Evolutionary conservation across 2,888 invertebrate species (phyloP).

Genomic region (Drosophila gaucha): DNA sequence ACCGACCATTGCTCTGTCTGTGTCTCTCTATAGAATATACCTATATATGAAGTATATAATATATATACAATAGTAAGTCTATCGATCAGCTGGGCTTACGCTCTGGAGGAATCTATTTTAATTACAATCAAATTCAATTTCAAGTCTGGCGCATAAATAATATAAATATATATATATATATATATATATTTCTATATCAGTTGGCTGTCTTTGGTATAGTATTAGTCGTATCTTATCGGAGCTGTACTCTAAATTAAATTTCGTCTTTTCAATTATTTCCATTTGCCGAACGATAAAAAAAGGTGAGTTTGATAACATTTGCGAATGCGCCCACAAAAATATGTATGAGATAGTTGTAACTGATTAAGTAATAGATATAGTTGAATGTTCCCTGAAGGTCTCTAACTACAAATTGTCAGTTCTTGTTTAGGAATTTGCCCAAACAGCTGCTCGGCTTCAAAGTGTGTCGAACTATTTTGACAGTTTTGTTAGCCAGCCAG

Average conservation of each 20-base stretch:
- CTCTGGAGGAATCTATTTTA: no score
- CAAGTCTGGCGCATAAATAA: no score
- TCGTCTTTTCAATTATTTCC: conserved; percentile 44
- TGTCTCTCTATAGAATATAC: no score
- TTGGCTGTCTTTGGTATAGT: conserved; percentile 5
- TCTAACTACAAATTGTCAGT: neutral
- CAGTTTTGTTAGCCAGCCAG: conserved; percentile 20
- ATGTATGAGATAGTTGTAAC: conserved; percentile 15
- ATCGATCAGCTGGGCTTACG: no score
- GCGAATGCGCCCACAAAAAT: conserved; percentile 14
- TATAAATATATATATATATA: neutral
- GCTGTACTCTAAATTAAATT: conserved; percentile 62
- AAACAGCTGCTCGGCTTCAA: conserved; percentile 45
- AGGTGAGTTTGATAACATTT: conserved; percentile 27
- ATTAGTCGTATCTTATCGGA: conserved; percentile 46
- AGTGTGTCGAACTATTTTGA: conserved; percentile 44
- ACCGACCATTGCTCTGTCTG: no score
- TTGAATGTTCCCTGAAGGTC: conserved; percentile 16
- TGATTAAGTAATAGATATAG: conserved; percentile 10
- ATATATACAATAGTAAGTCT: no score
- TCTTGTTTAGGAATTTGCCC: conserved; percentile 4
- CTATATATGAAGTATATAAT: no score
- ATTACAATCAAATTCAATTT: conserved; percentile 33
- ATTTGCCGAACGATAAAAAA: conserved; percentile 53
- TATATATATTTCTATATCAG: neutral